A percentile compares a stretch with the other conserved stretches of the same genome.
Evolutionary conservation across 1,140 invertebrate species (phyloP).

Genomic region (Trachymyrmex septentrionalis): DNA sequence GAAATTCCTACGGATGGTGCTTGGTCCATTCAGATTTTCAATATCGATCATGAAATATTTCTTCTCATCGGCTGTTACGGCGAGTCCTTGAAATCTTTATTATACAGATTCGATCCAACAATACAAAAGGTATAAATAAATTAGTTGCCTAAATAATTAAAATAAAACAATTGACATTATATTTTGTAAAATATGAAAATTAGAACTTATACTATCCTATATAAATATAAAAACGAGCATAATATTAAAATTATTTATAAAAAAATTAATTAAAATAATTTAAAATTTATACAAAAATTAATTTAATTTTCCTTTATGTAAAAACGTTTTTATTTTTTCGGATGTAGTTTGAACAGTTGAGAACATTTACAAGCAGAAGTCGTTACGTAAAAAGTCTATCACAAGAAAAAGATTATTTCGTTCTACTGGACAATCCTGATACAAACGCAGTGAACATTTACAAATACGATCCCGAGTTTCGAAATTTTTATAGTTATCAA

Average conservation of each 20-base stretch:
- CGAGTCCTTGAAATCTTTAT: conserved; percentile 67
- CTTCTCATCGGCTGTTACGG: conserved; percentile 73
- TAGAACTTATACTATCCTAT: neutral
- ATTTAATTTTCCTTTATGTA: neutral
- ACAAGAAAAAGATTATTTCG: conserved; percentile 68
- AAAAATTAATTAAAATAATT: neutral
- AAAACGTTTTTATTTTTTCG: conserved; percentile 26
- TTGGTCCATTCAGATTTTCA: conserved; percentile 72
- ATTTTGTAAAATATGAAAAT: neutral
- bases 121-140: conserved; percentile 61
- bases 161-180: neutral
- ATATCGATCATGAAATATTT: conserved; percentile 63
- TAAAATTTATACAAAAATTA: conserved; percentile 6
- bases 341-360: conserved; percentile 67
- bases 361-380: conserved; percentile 71
- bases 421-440: conserved; percentile 75
- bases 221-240: neutral
- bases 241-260: neutral
- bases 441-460: conserved; percentile 76
- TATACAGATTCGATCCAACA: conserved; percentile 68
- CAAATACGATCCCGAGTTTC: conserved; percentile 64
- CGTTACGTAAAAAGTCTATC: conserved; percentile 70
- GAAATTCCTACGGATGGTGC: conserved; percentile 73
- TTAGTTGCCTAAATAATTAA: neutral
- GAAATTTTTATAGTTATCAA: conserved; percentile 79